Evolutionary conservation across 1,140 invertebrate genomes (phyloP), one percentile per base, ranked within the genome.

Genomic region (Gryon sp.): DNA sequence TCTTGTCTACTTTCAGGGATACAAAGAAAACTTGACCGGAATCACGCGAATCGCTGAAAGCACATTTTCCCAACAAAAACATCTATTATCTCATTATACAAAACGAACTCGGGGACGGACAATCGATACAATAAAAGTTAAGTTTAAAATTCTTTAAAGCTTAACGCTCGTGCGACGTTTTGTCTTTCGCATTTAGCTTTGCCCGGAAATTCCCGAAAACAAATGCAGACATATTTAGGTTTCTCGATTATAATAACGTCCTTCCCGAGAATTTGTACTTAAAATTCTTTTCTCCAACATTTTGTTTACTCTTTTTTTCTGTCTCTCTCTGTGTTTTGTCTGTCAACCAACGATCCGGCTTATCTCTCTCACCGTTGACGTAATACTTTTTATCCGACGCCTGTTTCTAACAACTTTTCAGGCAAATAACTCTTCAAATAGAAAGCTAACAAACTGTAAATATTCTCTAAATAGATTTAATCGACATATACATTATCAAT

Each of bases 31-130:
- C n/a, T n/a, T n/a, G n/a, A n/a, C n/a, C n/a, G n/a, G n/a, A n/a
- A n/a, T n/a, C n/a, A n/a, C n/a, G n/a, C n/a, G n/a, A n/a, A n/a
- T n/a, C n/a, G n/a, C n/a, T n/a, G n/a, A n/a, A n/a, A n/a, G n/a
- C n/a, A n/a, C n/a, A n/a, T n/a, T n/a, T n/a, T n/a, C n/a, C n/a
- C n/a, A n/a, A n/a, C n/a, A n/a, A n/a, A n/a, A n/a, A n/a, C n/a
- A n/a, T n/a, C n/a, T n/a, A n/a, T n/a, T n/a, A n/a, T n/a, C n/a
- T n/a, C n/a, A n/a, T n/a, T n/a, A n/a, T n/a, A n/a, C n/a, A n/a
- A n/a, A n/a, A n/a, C n/a, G 46, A 34, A 12, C 26, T 50, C 46
- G 46, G 46, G n/a, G n/a, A n/a, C n/a, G 22, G 22, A 24, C 22
- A 24, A 24, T 4, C 3, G 22, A 24, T 3, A 24, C 22, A 7